phyloP scores from a whole-genome alignment of 1,140 invertebrate species.

The Brachionus rotundiformis region DNA sequence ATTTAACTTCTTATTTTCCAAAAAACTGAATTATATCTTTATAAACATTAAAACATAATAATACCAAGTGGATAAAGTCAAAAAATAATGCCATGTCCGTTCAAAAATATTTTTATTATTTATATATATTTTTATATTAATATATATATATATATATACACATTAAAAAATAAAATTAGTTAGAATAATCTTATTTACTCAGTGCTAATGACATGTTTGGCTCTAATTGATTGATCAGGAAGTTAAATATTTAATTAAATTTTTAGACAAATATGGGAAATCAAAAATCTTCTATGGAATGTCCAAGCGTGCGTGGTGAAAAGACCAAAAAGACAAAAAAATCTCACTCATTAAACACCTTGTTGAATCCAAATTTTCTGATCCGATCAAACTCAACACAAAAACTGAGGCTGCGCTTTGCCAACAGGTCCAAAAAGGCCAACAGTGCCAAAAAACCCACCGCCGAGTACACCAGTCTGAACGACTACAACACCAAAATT shows the following conservation, averaged over 20 bases:
- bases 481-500: conserved; percentile 20
- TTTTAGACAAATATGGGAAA: background rate
- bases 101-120: background rate
- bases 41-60: no score
- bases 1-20: no score
- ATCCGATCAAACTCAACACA: background rate
- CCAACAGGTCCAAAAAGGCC: background rate
- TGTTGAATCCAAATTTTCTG: background rate
- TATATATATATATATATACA: background rate
- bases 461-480: background rate
- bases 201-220: no score
- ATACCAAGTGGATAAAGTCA: background rate
- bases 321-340: background rate
- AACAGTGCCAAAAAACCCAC: background rate
- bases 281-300: conserved; percentile 8
- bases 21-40: no score
- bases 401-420: background rate
- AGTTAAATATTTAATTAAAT: background rate
- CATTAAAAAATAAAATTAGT: no score
- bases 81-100: background rate
- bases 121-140: background rate
- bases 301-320: background rate
- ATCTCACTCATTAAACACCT: conserved; percentile 16
- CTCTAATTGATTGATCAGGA: no score
- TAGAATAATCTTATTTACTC: no score